Evolutionary conservation across 2,113 vertebrate species (phyloP).

Genomic region (Coturnix japonica): DNA sequence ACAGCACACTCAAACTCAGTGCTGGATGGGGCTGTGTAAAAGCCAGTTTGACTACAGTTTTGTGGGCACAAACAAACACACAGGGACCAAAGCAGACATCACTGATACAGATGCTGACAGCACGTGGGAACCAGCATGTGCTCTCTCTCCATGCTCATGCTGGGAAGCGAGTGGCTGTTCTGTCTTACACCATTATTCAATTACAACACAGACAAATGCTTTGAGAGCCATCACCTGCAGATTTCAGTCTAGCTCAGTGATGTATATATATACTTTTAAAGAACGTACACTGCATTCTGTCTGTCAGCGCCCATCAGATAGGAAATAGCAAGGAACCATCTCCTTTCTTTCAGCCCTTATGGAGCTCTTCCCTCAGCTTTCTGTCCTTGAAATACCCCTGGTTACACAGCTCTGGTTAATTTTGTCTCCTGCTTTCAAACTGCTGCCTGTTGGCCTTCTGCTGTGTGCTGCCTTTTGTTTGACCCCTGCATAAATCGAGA

Average conservation of each 20-base stretch:
- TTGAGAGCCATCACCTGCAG: background rate
- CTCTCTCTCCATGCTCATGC: background rate
- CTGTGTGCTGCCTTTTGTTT: background rate
- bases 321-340: background rate
- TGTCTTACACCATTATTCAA: background rate
- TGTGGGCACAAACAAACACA: background rate
- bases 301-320: accelerated
- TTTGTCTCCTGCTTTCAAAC: background rate
- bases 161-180: background rate
- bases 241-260: background rate
- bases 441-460: background rate
- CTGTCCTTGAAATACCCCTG: background rate
- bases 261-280: background rate
- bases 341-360: background rate
- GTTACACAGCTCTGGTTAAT: background rate
- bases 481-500: background rate
- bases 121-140: background rate
- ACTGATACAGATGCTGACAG: background rate
- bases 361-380: background rate
- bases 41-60: background rate
- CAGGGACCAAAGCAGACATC: background rate
- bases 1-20: background rate
- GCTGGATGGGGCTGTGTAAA: background rate
- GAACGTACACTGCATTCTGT: background rate
- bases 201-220: background rate